These are phyloP conservation scores for Gavialis gangeticus DNA, from an alignment of 2,113 vertebrate species.

Conservation along the genomic window DNA sequence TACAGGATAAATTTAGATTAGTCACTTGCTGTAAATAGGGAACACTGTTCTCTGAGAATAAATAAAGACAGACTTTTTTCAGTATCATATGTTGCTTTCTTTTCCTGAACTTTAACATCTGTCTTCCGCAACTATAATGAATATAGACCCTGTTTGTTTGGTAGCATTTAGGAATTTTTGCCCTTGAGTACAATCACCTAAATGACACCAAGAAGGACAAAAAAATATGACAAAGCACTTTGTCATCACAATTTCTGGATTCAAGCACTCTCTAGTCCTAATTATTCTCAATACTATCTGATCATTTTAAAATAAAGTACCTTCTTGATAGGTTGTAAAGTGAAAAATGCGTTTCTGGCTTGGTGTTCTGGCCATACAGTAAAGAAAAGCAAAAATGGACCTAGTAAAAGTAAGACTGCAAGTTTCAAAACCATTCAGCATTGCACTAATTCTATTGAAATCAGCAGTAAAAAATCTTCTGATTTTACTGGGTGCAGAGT, in stretches of 20 bases:
- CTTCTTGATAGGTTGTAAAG: neutral
- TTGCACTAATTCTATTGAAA: neutral
- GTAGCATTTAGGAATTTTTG: neutral
- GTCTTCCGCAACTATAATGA: neutral
- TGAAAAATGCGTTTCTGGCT: neutral
- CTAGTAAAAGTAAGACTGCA: neutral
- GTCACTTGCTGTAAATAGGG: neutral
- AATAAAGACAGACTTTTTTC: neutral
- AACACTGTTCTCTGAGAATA: neutral
- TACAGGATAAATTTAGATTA: neutral
- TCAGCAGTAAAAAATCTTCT: neutral
- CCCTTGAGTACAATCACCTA: neutral
- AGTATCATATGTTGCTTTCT: neutral
- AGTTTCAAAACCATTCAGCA: neutral
- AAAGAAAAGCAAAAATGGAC: neutral
- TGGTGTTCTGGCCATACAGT: neutral
- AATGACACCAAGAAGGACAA: slow-evolving; percentile 44
- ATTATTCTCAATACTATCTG: neutral
- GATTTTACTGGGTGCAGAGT: neutral
- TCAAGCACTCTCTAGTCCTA: neutral
- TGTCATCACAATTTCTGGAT: neutral
- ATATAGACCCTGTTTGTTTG: slow-evolving; percentile 6
- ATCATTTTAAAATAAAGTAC: neutral
- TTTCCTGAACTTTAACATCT: neutral
- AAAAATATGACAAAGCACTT: slow-evolving; percentile 19